These are phyloP conservation scores for Buphagus erythrorhynchus DNA, from an alignment of 2,797 vertebrate species.

Conservation along the genomic window DNA sequence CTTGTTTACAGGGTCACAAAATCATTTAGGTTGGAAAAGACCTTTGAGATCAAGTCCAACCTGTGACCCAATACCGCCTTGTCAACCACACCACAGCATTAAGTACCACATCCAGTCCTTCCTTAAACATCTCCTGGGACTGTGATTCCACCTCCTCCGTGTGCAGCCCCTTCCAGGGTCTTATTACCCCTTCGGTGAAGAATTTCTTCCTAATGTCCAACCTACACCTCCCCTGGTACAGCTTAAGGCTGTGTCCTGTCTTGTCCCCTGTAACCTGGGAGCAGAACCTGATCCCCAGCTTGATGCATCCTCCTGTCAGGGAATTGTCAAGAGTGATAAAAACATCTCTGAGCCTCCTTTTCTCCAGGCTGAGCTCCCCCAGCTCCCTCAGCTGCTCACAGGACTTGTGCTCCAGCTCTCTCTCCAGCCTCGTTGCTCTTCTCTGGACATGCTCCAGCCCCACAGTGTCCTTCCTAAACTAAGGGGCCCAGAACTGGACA, in stretches of 20 bases:
- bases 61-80: not conserved
- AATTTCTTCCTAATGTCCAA: not conserved
- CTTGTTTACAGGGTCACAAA: rapidly evolving
- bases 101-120: not conserved
- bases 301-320: not conserved
- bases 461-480: not conserved
- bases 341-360: not conserved
- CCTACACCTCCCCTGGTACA: not conserved
- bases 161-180: not conserved
- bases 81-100: not conserved
- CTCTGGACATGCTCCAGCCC: not conserved
- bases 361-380: not conserved
- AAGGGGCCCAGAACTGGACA: not conserved
- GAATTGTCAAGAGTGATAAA: not conserved
- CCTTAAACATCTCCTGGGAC: not conserved
- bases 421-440: not conserved
- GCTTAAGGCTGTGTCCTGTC: not conserved
- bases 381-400: not conserved
- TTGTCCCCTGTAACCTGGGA: not conserved
- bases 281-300: not conserved
- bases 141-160: not conserved
- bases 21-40: not conserved
- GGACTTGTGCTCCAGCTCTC: not conserved
- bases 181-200: not conserved
- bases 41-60: not conserved